Evolutionary conservation across 1,140 invertebrate species (phyloP).

Genomic region (Musca domestica): DNA sequence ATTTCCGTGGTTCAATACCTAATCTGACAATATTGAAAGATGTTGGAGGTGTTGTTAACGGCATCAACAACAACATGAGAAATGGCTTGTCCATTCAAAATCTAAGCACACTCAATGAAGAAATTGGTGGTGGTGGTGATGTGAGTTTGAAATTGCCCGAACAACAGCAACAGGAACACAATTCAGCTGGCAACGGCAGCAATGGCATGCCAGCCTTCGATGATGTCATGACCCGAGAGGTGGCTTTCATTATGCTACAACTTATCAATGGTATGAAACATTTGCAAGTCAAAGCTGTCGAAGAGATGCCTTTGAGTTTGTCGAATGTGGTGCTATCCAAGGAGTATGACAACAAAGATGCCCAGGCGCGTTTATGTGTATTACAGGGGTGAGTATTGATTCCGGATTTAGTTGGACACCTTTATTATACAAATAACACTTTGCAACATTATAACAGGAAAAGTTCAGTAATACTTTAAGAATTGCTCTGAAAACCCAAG

Average conservation of each 20-base stretch:
- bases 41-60: neutral
- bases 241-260: slow-evolving; percentile 74
- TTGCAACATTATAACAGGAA: neutral
- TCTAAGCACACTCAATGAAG: slow-evolving; percentile 46
- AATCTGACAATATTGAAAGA: slow-evolving; percentile 38
- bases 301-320: slow-evolving; percentile 69
- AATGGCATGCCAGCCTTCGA: slow-evolving; percentile 47
- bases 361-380: slow-evolving; percentile 65
- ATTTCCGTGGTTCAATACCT: slow-evolving; percentile 50
- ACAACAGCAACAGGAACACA: slow-evolving; percentile 33
- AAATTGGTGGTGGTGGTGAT: slow-evolving; percentile 36
- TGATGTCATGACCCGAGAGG: slow-evolving; percentile 56
- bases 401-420: neutral
- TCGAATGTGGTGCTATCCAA: slow-evolving; percentile 57
- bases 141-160: neutral
- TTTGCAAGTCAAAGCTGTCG: slow-evolving; percentile 79
- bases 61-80: slow-evolving; percentile 30
- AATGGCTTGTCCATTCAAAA: slow-evolving; percentile 52
- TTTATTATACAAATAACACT: too few species aligned
- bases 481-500: neutral
- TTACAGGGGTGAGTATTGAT: slow-evolving; percentile 64
- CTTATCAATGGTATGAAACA: slow-evolving; percentile 76
- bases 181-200: slow-evolving; percentile 25
- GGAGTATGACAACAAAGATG: slow-evolving; percentile 60
- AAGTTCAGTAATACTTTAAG: too few species aligned